These are phyloP conservation scores for Daphoenositta chrysoptera DNA, from an alignment of 2,113 vertebrate genomes.

Conservation along the genomic window DNA sequence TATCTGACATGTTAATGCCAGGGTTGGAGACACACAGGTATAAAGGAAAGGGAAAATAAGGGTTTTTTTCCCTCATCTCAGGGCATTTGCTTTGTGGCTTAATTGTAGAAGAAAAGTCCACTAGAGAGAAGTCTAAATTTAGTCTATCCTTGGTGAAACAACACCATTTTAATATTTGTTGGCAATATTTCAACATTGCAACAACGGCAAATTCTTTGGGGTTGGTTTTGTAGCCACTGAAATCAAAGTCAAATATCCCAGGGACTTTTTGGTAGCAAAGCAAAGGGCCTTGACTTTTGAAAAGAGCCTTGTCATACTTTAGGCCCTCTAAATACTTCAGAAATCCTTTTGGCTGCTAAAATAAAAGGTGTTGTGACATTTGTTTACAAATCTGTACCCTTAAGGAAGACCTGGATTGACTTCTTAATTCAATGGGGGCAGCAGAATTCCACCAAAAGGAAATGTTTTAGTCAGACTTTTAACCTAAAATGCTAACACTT, in stretches of 20 bases:
- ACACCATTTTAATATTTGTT: neutral
- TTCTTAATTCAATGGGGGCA: neutral
- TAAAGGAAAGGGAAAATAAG: neutral
- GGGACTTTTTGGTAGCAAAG: neutral
- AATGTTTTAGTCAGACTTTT: conserved; percentile 32
- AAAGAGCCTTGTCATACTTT: neutral
- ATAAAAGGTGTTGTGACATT: neutral
- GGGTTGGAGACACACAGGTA: neutral
- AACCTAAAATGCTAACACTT: neutral
- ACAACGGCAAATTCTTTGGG: neutral
- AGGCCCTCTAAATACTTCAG: neutral
- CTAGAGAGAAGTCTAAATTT: neutral
- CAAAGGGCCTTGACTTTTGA: neutral
- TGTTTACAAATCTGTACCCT: neutral
- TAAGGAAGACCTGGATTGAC: neutral
- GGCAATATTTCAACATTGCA: neutral
- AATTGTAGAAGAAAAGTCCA: neutral
- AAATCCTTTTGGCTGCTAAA: neutral
- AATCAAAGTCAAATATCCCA: neutral
- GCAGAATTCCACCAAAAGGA: conserved; percentile 6
- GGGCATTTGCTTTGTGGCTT: neutral
- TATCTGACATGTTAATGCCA: rapidly evolving
- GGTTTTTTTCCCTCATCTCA: neutral
- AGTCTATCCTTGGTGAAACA: neutral
- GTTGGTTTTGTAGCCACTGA: neutral